Evolutionary conservation across 1,140 invertebrate species (phyloP).

Genomic region (Arion vulgaris): DNA sequence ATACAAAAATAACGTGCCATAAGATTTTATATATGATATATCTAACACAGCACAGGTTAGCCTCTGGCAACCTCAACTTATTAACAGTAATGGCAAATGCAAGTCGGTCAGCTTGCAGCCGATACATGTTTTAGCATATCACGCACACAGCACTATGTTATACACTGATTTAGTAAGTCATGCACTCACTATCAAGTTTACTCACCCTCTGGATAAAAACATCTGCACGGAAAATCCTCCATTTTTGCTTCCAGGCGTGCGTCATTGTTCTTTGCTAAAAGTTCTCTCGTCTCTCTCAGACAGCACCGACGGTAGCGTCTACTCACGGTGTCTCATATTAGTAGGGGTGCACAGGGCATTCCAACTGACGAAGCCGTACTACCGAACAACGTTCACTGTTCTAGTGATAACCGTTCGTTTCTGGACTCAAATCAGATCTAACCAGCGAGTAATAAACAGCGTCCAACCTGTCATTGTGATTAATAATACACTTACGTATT

Average conservation of each 20-base stretch:
- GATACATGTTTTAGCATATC: too few relatives aligned
- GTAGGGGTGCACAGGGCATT: conserved; percentile 9
- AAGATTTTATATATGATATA: too few relatives aligned
- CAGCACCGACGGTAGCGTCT: conserved; percentile 2
- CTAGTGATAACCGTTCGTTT: neutral
- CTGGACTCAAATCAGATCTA: neutral
- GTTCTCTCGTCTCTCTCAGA: neutral
- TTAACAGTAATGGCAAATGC: too few relatives aligned
- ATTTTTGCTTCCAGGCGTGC: conserved; percentile 15
- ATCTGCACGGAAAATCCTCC: neutral
- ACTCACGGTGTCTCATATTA: neutral
- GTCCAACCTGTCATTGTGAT: neutral
- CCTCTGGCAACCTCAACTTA: too few relatives aligned
- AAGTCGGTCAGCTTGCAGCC: too few relatives aligned
- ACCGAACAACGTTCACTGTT: neutral
- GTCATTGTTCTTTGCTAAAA: conserved; percentile 18
- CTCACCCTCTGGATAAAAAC: neutral
- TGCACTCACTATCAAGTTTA: neutral
- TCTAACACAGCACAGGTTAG: too few relatives aligned
- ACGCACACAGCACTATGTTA: too few relatives aligned
- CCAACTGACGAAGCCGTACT: neutral
- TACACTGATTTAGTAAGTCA: too few relatives aligned
- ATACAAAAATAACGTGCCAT: too few relatives aligned
- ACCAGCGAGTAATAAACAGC: neutral
- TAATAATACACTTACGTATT: neutral